Evolutionary conservation across 2,113 vertebrate genomes (phyloP).

Genomic region (Ageneiosus marmoratus): DNA sequence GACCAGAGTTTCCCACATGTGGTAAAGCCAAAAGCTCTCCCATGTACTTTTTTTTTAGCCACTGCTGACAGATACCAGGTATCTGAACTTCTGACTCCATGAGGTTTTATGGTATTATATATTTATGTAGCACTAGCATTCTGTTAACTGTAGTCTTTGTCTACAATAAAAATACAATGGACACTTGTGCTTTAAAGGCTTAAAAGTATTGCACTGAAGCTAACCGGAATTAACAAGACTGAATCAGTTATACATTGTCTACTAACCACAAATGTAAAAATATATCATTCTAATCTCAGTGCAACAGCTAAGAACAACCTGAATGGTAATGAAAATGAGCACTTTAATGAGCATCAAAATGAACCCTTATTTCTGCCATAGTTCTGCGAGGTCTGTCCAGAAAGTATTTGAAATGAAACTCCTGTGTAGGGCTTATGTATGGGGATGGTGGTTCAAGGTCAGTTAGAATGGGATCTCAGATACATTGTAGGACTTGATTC

Average conservation of each 20-base stretch:
- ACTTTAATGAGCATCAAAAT: not conserved
- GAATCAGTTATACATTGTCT: not conserved
- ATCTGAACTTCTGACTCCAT: not conserved
- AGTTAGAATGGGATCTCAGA: too few species aligned
- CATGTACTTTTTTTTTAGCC: constrained; percentile 32
- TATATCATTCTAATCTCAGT: not conserved
- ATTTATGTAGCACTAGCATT: not conserved
- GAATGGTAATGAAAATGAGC: not conserved
- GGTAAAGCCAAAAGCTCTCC: constrained; percentile 30
- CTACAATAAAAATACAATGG: not conserved
- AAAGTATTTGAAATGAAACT: too few species aligned
- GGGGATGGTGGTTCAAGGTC: too few species aligned
- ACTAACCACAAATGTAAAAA: not conserved
- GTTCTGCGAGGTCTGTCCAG: not conserved
- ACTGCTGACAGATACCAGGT: not conserved
- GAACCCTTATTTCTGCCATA: not conserved
- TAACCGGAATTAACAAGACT: not conserved
- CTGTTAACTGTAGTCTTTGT: not conserved
- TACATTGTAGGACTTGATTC: too few species aligned
- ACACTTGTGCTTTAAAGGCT: not conserved
- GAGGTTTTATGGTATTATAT: not conserved
- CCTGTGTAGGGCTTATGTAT: too few species aligned
- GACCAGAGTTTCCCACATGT: constrained; percentile 41
- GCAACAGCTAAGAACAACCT: not conserved
- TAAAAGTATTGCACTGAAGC: not conserved